Evolutionary conservation across 1,140 invertebrate species (phyloP).

Genomic region (Sycobia sp.): DNA sequence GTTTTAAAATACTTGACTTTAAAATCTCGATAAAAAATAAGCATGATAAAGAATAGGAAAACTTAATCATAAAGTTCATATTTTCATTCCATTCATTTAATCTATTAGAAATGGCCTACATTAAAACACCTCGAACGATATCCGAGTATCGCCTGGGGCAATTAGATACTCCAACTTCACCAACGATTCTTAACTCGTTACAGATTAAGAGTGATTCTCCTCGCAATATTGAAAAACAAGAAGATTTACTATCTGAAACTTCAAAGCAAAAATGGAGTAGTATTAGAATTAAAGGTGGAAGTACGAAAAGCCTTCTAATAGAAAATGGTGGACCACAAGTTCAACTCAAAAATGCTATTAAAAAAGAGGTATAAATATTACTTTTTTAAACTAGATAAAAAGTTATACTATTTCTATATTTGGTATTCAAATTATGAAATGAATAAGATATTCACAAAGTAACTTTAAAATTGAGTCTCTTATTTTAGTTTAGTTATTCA

Average conservation of each 20-base stretch:
- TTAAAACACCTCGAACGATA: constrained; percentile 58
- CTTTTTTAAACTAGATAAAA: no score
- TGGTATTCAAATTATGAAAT: no score
- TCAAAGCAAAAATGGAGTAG: constrained; percentile 58
- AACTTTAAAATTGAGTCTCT: no score
- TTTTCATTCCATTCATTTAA: constrained; percentile 55
- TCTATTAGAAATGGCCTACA: constrained; percentile 56
- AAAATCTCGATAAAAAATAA: not conserved
- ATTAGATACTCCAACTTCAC: constrained; percentile 43
- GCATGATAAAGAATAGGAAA: no score
- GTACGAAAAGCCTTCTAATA: constrained; percentile 57
- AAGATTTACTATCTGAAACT: constrained; percentile 40
- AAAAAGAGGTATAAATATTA: constrained; percentile 53
- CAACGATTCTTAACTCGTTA: constrained; percentile 44
- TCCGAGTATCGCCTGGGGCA: constrained; percentile 59
- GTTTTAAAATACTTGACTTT: no score
- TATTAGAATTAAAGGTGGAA: constrained; percentile 55
- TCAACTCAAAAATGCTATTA: constrained; percentile 47
- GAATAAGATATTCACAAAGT: not conserved
- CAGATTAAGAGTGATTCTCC: constrained; percentile 51
- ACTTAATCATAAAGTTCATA: constrained; percentile 48
- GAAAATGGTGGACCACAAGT: constrained; percentile 57
- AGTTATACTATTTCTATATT: no score
- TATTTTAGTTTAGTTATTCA: no score
- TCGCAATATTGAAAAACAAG: constrained; percentile 47